Base-by-base conservation (phyloP, 1,140 invertebrate species). In the Megalonaias nervosa region DNA sequence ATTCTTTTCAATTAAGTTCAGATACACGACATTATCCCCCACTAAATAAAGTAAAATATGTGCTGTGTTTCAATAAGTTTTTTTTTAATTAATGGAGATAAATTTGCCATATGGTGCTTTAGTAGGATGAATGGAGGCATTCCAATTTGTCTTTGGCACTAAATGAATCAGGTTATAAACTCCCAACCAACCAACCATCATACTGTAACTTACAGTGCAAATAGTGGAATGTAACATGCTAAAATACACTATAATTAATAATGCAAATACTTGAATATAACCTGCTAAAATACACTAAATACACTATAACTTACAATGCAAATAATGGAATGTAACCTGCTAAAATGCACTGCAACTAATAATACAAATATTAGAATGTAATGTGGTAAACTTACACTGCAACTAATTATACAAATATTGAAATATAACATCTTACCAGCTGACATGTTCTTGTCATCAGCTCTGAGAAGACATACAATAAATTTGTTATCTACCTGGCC, bases 401-500 rank as follows among this genome's bases (percentile, higher is more conserved):
- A n/a, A 61, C 19, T n/a, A 19, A 62, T n/a, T 12, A 62, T n/a
- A 62, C 60, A 62, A n/a, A 62, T n/a, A 62, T 62, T 62, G 23
- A 14, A 62, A n/a, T 19, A 9, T 6, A n/a, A 16, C 23, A 17
- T 48, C 56, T 72, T 71, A 82, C 81, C 78, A 80, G 74, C 65
- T 26, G 74, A 57, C 21, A 55, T 57, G 17, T 71, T 70, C 23
- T 70, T 65, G 9, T 71, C 65, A 13, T 80, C 75, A 55, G 77
- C 62, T 13, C 79, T 74, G 17, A 88, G 77, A 21, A 92, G 74
- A 82, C 91, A 92, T 2, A 87, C 92, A 86, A 95, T 95, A 87
- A 94, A 95, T 89, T 95, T 95, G 38, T 90, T 88, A 87, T 95
- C 94, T 13, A 94, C 86, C 89, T 94, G 94, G 16, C 93, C 92